phyloP scores from a whole-genome alignment of 1,140 invertebrate species.

The Littorina saxatilis region DNA sequence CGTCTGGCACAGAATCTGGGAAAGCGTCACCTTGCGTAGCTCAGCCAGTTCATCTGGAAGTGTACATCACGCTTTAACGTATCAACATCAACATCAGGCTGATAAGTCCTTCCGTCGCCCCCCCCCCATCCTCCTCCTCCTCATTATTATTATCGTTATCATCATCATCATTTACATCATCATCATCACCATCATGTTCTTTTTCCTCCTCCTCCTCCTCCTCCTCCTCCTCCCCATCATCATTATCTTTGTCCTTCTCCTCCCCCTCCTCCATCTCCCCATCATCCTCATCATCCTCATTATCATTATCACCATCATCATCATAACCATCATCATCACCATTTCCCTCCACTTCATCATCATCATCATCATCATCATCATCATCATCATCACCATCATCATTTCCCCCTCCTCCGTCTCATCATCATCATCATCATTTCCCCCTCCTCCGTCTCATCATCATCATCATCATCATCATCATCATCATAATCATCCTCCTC shows the following conservation, averaged over 20 bases:
- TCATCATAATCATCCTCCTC: too few relatives aligned
- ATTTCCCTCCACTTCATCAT: not conserved
- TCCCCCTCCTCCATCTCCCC: not conserved
- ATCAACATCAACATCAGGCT: not conserved
- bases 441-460: too few relatives aligned
- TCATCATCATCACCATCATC: not conserved
- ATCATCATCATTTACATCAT: not conserved
- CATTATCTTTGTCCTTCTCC: too few relatives aligned
- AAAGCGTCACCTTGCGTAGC: conserved; percentile 25
- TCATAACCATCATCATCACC: too few relatives aligned
- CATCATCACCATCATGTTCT: not conserved
- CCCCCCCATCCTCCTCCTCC: too few relatives aligned
- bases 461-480: too few relatives aligned
- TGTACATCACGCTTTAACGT: not conserved
- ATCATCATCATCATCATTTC: too few relatives aligned
- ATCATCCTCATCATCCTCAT: not conserved
- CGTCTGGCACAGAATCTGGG: conserved; percentile 32
- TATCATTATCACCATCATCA: not conserved
- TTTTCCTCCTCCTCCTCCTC: not conserved
- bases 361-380: not conserved
- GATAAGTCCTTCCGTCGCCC: not conserved
- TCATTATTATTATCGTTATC: not conserved
- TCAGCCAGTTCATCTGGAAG: conserved; percentile 29
- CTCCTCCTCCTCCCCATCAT: not conserved
- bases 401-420: not conserved